Conservation (phyloP, 2,888 invertebrate species). For the Amphipyra tragopoginis region DNA sequence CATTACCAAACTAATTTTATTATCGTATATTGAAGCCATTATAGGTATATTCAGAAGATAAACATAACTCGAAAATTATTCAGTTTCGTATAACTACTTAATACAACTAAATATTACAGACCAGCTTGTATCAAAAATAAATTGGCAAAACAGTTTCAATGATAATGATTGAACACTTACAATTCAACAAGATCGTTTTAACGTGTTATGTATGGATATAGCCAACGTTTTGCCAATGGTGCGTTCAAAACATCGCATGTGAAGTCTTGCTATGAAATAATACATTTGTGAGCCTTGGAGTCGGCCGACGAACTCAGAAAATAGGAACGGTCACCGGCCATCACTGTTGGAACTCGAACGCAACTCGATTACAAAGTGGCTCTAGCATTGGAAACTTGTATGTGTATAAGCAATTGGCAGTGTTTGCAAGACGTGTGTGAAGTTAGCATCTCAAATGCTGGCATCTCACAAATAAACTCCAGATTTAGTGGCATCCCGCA, state of each 20-base stretch:
- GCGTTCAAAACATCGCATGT: constrained; percentile 37
- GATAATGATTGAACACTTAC: constrained; percentile 1
- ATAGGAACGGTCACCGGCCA: constrained; percentile 62
- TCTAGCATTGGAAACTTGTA: constrained; percentile 11
- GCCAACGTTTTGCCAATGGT: constrained; percentile 47
- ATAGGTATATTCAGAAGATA: too few relatives aligned
- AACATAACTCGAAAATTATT: too few relatives aligned
- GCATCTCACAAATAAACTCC: too few relatives aligned
- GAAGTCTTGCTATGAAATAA: constrained; percentile 57
- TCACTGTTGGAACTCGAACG: constrained; percentile 59
- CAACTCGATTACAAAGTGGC: constrained; percentile 42
- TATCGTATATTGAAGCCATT: too few relatives aligned
- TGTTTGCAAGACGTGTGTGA: too few relatives aligned
- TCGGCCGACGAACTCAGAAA: constrained; percentile 70
- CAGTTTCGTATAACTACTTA: too few relatives aligned
- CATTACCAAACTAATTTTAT: too few relatives aligned
- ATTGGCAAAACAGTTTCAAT: constrained; percentile 2
- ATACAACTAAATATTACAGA: too few relatives aligned
- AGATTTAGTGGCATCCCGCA: too few relatives aligned
- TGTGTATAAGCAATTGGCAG: constrained; percentile 7
- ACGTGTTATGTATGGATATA: constrained; percentile 24
- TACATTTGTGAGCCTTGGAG: constrained; percentile 65
- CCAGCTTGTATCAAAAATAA: too few relatives aligned
- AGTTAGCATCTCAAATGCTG: too few relatives aligned
- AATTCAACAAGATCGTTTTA: constrained; percentile 16